These are phyloP conservation scores for Odocoileus virginianus DNA, from an alignment of 2,113 vertebrate species.

Conservation along the genomic window DNA sequence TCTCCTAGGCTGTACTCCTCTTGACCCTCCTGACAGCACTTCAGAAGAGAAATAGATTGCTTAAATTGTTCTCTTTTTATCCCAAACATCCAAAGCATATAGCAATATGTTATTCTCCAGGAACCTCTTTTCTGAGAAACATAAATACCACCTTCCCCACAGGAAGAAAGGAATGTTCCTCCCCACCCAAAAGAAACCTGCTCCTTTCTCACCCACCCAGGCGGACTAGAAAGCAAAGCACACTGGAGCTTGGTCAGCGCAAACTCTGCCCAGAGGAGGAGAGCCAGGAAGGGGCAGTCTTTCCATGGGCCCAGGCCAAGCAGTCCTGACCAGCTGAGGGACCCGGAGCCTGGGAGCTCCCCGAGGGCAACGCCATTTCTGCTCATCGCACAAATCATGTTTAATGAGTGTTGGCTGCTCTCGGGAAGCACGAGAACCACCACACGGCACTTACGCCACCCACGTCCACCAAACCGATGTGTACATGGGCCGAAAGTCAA, in stretches of 20 bases:
- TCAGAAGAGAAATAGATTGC: slow-evolving; percentile 50
- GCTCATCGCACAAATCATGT: not conserved
- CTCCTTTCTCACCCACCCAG: slow-evolving; percentile 55
- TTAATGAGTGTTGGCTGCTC: not conserved
- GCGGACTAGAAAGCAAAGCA: slow-evolving; percentile 56
- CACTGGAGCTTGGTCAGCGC: slow-evolving; percentile 16
- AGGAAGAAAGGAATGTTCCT: slow-evolving; percentile 71
- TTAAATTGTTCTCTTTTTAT: slow-evolving; percentile 31
- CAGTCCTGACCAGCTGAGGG: not conserved
- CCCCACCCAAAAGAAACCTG: slow-evolving; percentile 68
- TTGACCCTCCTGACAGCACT: slow-evolving; percentile 54
- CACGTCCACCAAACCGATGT: fast-evolving
- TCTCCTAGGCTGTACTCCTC: slow-evolving; percentile 17
- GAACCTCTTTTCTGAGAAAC: slow-evolving; percentile 67
- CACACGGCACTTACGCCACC: fast-evolving
- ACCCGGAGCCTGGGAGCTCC: not conserved
- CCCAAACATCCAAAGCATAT: slow-evolving; percentile 48
- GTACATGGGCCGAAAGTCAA: not conserved
- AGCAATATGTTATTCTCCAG: slow-evolving; percentile 63
- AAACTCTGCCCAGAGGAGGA: not conserved
- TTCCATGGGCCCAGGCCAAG: not conserved
- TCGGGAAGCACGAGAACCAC: not conserved
- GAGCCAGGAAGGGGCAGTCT: not conserved
- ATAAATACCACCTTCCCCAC: slow-evolving; percentile 71
- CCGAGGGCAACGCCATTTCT: not conserved